A percentile compares a stretch with the other conserved stretches of the same genome.
These are phyloP conservation scores for Megalops atlanticus DNA, from an alignment of 2,113 vertebrate species.

Conservation along the genomic window DNA sequence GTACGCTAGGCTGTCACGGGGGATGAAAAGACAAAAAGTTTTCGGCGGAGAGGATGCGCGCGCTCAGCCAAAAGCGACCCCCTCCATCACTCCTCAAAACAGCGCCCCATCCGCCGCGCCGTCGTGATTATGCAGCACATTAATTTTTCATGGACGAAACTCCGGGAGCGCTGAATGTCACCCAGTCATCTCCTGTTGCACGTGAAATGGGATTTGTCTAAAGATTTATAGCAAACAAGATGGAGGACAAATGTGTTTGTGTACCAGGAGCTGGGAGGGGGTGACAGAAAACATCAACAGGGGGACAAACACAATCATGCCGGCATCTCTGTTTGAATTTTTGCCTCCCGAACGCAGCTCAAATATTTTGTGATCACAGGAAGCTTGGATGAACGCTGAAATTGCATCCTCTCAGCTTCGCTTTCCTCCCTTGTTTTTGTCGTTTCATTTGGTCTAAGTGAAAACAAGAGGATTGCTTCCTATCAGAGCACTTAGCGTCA, in stretches of 20 bases:
- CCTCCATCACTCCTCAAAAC: neutral
- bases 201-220: neutral
- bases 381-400: neutral
- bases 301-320: neutral
- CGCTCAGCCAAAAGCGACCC: neutral
- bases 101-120: neutral
- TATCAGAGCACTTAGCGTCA: neutral
- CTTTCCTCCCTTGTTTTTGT: neutral
- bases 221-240: constrained; percentile 5
- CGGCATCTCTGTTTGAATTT: neutral
- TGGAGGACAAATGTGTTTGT: constrained; percentile 8
- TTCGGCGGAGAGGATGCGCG: neutral
- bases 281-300: neutral
- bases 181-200: neutral
- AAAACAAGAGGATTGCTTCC: neutral
- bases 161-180: neutral
- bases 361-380: neutral
- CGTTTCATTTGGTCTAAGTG: constrained; percentile 9
- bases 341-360: neutral
- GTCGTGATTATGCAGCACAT: neutral
- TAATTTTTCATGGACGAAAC: constrained; percentile 6
- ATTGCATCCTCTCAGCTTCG: neutral
- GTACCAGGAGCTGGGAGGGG: neutral
- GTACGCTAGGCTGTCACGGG: neutral
- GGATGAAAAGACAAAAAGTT: too few relatives aligned